These are phyloP conservation scores for Hydrolagus colliei DNA, from an alignment of 2,797 vertebrate genomes.

Conservation along the genomic window DNA sequence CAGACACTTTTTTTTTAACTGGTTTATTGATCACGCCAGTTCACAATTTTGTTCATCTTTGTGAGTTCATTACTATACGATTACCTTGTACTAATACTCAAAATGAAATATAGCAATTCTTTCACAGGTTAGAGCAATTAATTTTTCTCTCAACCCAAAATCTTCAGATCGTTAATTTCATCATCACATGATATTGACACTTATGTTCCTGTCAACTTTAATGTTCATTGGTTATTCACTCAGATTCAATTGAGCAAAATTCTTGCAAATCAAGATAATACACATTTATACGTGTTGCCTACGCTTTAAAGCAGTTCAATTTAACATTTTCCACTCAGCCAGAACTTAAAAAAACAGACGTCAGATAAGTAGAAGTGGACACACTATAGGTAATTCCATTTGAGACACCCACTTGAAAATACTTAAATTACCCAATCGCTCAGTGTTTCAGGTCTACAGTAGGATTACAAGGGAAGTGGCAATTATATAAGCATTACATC, in stretches of 20 bases:
- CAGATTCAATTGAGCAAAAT: too few relatives aligned
- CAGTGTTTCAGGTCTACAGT: neutral
- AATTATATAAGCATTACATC: neutral
- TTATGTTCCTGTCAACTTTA: too few relatives aligned
- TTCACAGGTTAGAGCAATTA: neutral
- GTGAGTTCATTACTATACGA: neutral
- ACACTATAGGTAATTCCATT: neutral
- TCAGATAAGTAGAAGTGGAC: neutral
- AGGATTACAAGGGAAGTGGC: neutral
- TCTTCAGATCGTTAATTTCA: too few relatives aligned
- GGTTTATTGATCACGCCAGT: too few relatives aligned
- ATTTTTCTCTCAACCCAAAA: neutral
- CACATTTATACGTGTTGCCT: too few relatives aligned
- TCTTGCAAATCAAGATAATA: too few relatives aligned
- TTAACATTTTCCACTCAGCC: neutral
- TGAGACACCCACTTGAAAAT: neutral
- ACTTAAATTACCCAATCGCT: neutral
- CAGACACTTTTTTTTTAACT: neutral
- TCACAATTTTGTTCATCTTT: neutral
- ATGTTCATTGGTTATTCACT: too few relatives aligned
- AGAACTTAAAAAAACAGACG: neutral
- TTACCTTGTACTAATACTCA: neutral
- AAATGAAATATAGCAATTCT: neutral
- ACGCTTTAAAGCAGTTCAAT: too few relatives aligned
- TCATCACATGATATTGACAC: too few relatives aligned